A percentile compares a stretch with the other conserved stretches of the same genome.
These are phyloP conservation scores for Hyles lineata DNA, from an alignment of 2,888 invertebrate species.

Conservation along the genomic window DNA sequence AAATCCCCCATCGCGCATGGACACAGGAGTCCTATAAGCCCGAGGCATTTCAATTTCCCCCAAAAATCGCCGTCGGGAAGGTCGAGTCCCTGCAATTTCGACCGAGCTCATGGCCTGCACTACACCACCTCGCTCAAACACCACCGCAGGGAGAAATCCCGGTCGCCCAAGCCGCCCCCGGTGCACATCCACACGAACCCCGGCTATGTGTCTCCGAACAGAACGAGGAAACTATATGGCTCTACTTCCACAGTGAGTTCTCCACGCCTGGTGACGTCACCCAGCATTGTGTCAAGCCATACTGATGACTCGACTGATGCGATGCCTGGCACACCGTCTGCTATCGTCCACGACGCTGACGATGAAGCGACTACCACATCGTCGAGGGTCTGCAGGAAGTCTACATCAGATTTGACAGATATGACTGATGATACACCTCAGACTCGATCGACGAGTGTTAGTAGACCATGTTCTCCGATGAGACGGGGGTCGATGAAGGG, in stretches of 20 bases:
- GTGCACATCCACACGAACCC: slow-evolving; percentile 86
- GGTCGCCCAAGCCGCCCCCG: slow-evolving; percentile 80
- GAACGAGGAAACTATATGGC: slow-evolving; percentile 72
- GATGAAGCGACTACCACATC: slow-evolving; percentile 78
- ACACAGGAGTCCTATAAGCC: slow-evolving; percentile 85
- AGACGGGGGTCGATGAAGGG: slow-evolving; percentile 89
- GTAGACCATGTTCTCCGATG: slow-evolving; percentile 87
- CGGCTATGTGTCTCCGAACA: slow-evolving; percentile 84
- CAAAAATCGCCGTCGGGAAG: slow-evolving; percentile 77
- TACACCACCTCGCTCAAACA: slow-evolving; percentile 78
- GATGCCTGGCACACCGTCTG: slow-evolving; percentile 74
- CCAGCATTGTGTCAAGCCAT: slow-evolving; percentile 80
- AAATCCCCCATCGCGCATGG: slow-evolving; percentile 83
- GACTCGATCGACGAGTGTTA: slow-evolving; percentile 86
- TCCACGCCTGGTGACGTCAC: slow-evolving; percentile 73
- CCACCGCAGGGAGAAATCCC: slow-evolving; percentile 72
- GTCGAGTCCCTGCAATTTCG: slow-evolving; percentile 73
- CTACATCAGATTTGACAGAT: slow-evolving; percentile 90
- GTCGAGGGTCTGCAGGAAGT: slow-evolving; percentile 87
- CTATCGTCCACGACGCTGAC: slow-evolving; percentile 71
- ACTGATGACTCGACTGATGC: slow-evolving; percentile 78
- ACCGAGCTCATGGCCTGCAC: slow-evolving; percentile 66
- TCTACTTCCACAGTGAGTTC: slow-evolving; percentile 79
- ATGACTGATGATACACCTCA: slow-evolving; percentile 85
- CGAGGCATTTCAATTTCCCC: slow-evolving; percentile 85